Evolutionary conservation across 2,113 vertebrate genomes (phyloP).

Genomic region (Pluvialis apricaria): DNA sequence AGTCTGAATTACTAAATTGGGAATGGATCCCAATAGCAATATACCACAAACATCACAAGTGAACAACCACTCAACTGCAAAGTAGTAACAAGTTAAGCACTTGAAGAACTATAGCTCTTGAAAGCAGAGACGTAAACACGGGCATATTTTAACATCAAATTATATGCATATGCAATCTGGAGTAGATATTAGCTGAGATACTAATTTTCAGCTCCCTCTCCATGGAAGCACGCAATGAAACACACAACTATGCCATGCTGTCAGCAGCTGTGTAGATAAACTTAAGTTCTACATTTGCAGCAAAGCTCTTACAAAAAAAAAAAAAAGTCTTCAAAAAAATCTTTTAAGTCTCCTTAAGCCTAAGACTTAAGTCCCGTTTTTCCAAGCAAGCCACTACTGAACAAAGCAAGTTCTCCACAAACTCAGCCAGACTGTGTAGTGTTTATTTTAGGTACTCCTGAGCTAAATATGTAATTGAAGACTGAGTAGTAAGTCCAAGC

Average conservation of each 20-base stretch:
- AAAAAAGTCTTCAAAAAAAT: background rate
- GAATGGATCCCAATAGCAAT: background rate
- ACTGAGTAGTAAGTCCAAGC: background rate
- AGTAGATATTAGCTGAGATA: background rate
- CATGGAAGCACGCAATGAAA: background rate
- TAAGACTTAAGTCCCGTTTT: background rate
- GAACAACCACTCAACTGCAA: background rate
- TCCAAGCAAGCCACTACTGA: background rate
- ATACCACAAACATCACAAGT: background rate
- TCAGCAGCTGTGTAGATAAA: background rate
- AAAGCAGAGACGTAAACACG: background rate
- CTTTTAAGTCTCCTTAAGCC: background rate
- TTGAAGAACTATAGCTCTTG: background rate
- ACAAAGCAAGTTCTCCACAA: background rate
- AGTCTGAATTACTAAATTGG: background rate
- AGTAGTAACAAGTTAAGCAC: background rate
- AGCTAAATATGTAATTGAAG: background rate
- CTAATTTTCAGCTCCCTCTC: background rate
- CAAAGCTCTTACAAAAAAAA: background rate
- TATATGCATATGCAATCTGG: background rate
- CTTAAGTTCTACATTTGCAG: background rate
- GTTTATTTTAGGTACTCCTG: background rate
- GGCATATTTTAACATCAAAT: background rate
- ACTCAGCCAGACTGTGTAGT: background rate
- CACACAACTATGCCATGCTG: background rate